Percentiles rank a stretch among this genome's conserved stretches.
phyloP scores from a whole-genome alignment of 2,888 invertebrate genomes.

The Hirtodrosophila cameraria region DNA sequence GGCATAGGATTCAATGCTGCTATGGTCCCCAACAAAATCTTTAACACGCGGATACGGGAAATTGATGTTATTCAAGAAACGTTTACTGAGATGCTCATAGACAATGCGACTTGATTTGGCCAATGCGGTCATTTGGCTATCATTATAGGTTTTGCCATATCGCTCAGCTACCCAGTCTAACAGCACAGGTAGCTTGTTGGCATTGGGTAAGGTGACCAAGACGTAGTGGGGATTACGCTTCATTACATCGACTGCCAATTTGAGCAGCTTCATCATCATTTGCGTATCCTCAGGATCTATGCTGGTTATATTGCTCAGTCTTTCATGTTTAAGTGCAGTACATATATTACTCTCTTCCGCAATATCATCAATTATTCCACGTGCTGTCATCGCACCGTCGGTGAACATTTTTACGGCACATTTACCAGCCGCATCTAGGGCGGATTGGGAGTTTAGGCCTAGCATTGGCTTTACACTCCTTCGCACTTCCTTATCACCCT shows the following conservation, averaged over 20 bases:
- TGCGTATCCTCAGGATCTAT: slow-evolving; percentile 62
- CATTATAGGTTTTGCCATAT: slow-evolving; percentile 57
- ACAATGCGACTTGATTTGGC: slow-evolving; percentile 24
- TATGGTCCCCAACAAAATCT: neutral
- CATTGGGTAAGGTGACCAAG: slow-evolving; percentile 71
- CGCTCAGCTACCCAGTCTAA: slow-evolving; percentile 66
- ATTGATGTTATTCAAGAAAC: neutral
- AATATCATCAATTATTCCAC: neutral
- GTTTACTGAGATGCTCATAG: slow-evolving; percentile 3
- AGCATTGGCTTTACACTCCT: too few relatives aligned
- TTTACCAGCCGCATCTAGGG: too few relatives aligned
- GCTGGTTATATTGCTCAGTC: neutral
- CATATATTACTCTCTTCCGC: too few relatives aligned
- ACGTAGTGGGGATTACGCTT: slow-evolving; percentile 65
- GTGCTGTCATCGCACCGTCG: neutral
- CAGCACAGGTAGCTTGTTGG: slow-evolving; percentile 65
- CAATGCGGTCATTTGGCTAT: slow-evolving; percentile 26
- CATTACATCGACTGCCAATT: slow-evolving; percentile 49
- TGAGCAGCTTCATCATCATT: slow-evolving; percentile 48
- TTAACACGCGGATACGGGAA: neutral
- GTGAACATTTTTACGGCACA: neutral
- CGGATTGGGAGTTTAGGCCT: too few relatives aligned
- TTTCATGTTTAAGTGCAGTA: neutral
- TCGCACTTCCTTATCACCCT: too few relatives aligned
- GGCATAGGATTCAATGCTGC: slow-evolving; percentile 1